These are phyloP conservation scores for Epiblema foenella DNA, from an alignment of 2,888 invertebrate genomes.

Conservation along the genomic window DNA sequence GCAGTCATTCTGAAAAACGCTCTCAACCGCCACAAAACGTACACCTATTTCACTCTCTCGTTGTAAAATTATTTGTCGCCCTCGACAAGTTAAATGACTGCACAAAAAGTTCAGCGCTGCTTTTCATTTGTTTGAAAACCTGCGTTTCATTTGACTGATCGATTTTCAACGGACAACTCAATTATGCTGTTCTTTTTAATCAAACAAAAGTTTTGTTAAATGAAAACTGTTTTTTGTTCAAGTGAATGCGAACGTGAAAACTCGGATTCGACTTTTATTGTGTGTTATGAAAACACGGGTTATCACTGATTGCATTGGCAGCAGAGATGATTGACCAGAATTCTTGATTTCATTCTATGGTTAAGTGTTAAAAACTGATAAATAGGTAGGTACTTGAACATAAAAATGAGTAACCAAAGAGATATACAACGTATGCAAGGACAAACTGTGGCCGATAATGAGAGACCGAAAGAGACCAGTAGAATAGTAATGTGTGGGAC, in stretches of 20 bases:
- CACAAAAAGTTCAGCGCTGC: conserved; percentile 33
- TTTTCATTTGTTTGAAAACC: conserved; percentile 38
- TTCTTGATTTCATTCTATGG: not conserved
- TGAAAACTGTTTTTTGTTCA: conserved; percentile 29
- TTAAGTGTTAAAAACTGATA: not conserved
- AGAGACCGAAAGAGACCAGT: too few relatives aligned
- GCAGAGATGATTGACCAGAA: not conserved
- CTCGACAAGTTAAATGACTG: conserved; percentile 29
- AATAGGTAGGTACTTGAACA: too few relatives aligned
- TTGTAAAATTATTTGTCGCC: conserved; percentile 35
- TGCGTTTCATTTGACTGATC: conserved; percentile 42
- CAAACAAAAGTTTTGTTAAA: conserved; percentile 36
- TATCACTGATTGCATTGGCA: conserved; percentile 1
- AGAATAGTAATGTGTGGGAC: too few relatives aligned
- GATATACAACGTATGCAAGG: too few relatives aligned
- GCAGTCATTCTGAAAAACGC: conserved; percentile 45
- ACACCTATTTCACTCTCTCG: conserved; percentile 28
- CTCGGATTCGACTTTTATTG: conserved; percentile 21
- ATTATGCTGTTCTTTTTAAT: conserved; percentile 41
- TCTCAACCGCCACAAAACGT: conserved; percentile 36
- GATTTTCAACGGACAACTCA: conserved; percentile 38
- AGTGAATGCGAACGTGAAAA: conserved; percentile 4
- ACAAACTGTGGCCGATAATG: too few relatives aligned
- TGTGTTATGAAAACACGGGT: conserved; percentile 21
- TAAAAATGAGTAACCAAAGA: too few relatives aligned